Base-by-base conservation (phyloP, 2,113 vertebrate species). In the Phyllostomus discolor region DNA sequence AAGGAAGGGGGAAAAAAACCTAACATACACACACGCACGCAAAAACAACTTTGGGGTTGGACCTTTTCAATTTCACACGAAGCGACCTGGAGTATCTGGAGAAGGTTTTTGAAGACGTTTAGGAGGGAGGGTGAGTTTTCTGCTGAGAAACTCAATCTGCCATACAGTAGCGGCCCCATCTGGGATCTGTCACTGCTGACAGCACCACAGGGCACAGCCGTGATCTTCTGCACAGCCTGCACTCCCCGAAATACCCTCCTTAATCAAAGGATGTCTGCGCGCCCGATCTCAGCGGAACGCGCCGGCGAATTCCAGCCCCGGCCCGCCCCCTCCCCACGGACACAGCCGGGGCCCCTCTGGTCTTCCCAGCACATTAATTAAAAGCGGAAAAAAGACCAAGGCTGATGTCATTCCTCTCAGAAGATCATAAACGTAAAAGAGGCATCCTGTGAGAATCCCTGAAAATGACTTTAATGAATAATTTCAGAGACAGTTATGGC, bases 171-270 rank as follows among this genome's bases (percentile, higher is more conserved):
- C 99, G 98, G 98, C 98, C 97, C 98, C 98, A 98, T 99, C 99
- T 99, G 99, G 99, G 98, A 99, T 99, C 98, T 98, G 99, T 99
- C 99, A 99, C 98, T 66, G 98, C 98, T 99, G 99, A 99, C 99
- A 99, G 99, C 99, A 98, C 98, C 98, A 97, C 98, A 97, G 99
- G 99, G 98, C 99, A 99, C 98, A 98, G 98, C 98, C 98, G 96
- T 97, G 98, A 98, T 99, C 98, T 98, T 98, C 98, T 89, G 98
- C 98, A 98, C 98, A 98, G 97, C 98, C 98, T 98, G 98, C 98
- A 98, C 97, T 98, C 98, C 98, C 98, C 95, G 96, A 98, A 98
- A 98, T 98, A 98, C 98, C 98, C 98, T 98, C 95, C 97, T 98
- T 96, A 91, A 98, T 98, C 98, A 97, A 96, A 97, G 97, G 98